Percentiles rank a stretch among this genome's conserved stretches.
phyloP scores from a whole-genome alignment of 2,888 invertebrate genomes.

The Andrena fulva region DNA sequence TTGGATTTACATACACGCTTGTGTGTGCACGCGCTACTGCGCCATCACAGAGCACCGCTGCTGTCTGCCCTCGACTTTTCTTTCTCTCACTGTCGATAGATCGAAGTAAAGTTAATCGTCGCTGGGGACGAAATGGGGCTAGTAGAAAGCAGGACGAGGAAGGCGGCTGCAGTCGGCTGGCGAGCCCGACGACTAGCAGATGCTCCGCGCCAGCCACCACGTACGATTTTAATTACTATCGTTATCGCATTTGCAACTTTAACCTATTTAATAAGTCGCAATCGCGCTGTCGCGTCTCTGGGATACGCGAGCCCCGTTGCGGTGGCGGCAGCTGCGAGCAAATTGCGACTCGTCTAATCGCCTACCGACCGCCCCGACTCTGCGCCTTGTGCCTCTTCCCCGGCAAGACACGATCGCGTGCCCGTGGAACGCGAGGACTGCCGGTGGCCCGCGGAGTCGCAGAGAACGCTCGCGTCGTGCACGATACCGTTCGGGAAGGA shows the following conservation, averaged over 20 bases:
- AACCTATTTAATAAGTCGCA: conserved; percentile 80
- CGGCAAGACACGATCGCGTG: background rate
- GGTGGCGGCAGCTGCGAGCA: conserved; percentile 65
- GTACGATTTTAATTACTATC: conserved; percentile 78
- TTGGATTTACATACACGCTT: background rate
- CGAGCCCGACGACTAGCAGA: conserved; percentile 65
- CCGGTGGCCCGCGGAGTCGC: background rate
- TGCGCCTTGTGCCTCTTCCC: background rate
- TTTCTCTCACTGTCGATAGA: background rate
- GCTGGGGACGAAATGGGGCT: conserved; percentile 38
- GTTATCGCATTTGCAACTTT: conserved; percentile 80
- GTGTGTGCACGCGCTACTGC: background rate
- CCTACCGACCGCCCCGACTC: conserved; percentile 23
- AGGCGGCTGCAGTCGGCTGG: conserved; percentile 24
- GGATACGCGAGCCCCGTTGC: conserved; percentile 22
- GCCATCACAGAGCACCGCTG: background rate
- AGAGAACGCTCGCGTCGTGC: no score
- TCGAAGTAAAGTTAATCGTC: background rate
- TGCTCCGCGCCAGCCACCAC: conserved; percentile 43
- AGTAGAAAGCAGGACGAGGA: conserved; percentile 48
- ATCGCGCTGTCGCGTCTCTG: conserved; percentile 61
- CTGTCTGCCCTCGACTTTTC: background rate
- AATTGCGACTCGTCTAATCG: conserved; percentile 28
- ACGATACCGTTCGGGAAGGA: background rate
- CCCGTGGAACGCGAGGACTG: background rate